Evolutionary conservation across 2,888 invertebrate species (phyloP), one percentile per base, ranked within the genome.

Genomic region (Cinara cedri): DNA sequence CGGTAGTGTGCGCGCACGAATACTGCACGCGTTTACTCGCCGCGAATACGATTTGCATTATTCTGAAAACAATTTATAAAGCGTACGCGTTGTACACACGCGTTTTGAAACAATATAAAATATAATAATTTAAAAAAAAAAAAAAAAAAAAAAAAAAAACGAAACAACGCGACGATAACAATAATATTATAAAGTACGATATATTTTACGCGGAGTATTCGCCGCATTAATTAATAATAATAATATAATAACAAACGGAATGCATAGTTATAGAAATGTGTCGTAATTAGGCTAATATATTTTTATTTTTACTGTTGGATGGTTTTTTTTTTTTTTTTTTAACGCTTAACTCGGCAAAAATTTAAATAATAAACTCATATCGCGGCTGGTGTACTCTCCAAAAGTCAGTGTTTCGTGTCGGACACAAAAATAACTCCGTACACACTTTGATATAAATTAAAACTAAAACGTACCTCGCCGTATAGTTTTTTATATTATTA

Each of bases 301-400:
- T 63, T 63, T 72, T 26, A 10, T 19, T 74, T 51, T 51, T 74
- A 72, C 49, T 62, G 42, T 11, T 51, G 42, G 51, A 21, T 34
- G 34, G 24, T 16, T 14, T 34, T 62, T 46, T 60, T 26, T 60
- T 72, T 16, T 14, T 34, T 62, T 46, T 60, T 26, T 60, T 72
- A 46, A 26, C 46, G 14, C 16, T 13, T 19, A 49, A 49, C 49
- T 62, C 34, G 21, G 51, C 34, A 51, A 51, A 62, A 74, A 74
- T 74, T 62, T 74, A 51, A 74, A 74, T 62, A 74, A 74, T 63
- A 63, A 34, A 63, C 62, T 63, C 46, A 14, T 57, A 72, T 72
- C 13, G 34, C 34, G 49, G 3, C 44, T 2, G 14, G 49, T 46
- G 24, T 14, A 24, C 34, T 34, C 3, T n/a, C n/a, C n/a, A n/a